Conservation (phyloP, 2,797 vertebrate genomes). For the Taeniopygia guttata region DNA sequence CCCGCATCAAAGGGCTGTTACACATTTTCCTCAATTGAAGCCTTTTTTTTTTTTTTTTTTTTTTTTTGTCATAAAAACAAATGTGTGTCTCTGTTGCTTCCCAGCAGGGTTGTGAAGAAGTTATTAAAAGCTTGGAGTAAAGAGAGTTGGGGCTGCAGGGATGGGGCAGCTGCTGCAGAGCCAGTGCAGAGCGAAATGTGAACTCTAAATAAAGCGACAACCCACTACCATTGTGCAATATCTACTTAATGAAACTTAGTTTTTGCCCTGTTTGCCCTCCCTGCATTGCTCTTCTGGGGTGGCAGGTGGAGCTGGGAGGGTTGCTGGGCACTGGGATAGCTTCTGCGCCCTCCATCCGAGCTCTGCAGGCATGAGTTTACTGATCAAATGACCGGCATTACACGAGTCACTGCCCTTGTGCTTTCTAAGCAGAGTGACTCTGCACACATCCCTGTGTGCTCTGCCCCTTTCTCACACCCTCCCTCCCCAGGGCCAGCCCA, state of each 20-base stretch:
- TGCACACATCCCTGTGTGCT: neutral
- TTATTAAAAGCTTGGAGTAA: neutral
- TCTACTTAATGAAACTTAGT: neutral
- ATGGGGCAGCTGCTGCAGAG: neutral
- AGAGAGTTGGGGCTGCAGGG: neutral
- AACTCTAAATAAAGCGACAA: accelerated
- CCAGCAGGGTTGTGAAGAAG: neutral
- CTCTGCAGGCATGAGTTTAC: conserved; percentile 40
- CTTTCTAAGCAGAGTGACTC: conserved; percentile 56
- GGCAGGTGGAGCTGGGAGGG: neutral
- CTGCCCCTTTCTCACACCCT: neutral
- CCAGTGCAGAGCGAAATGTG: accelerated
- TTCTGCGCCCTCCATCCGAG: neutral
- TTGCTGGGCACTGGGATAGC: neutral
- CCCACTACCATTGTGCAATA: accelerated
- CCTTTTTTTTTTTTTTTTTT: neutral
- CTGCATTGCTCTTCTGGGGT: neutral
- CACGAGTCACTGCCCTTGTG: conserved; percentile 36
- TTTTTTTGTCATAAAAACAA: neutral
- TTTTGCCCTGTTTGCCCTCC: neutral
- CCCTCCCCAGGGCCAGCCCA: neutral
- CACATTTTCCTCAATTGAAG: neutral
- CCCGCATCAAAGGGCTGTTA: neutral
- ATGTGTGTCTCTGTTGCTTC: neutral
- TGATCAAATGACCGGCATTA: conserved; percentile 42